Base-by-base conservation (phyloP, 2,888 invertebrate genomes). In the Magallana nippona region DNA sequence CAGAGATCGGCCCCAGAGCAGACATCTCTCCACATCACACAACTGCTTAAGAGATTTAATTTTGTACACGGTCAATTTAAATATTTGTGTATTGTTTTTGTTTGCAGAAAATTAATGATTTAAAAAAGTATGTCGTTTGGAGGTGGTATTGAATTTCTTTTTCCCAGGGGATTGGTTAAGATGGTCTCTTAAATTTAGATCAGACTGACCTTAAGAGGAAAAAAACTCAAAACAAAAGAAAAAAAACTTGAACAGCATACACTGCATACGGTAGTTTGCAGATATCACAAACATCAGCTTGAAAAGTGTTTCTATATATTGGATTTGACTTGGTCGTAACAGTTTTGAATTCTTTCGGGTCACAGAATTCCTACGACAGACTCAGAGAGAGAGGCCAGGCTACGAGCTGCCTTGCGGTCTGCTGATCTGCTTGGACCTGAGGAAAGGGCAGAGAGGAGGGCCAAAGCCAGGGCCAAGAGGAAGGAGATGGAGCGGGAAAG, bases 401-500 rank as follows among this genome's bases (percentile, higher is more conserved):
- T 89, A 60, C 83, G 86, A 79, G 85, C 86, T 77, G 87, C 92
- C 0, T 87, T 92, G 80, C 83, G 90, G 1, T 79, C 89, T 79
- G 90, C 91, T 17, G 93, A 93, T 80, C 92, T 92, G 81, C 89
- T 92, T 19, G 91, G 91, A 80, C 91, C 91, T 13, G 89, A 90
- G 81, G 86, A 88, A 78, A 80, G 88, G 57, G 90, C 90, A 10
- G 87, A 87, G 85, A 84, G 88, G 56, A 82, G 87, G 22, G 88
- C 88, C 22, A 86, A 88, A 62, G 87, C 88, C 77, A 86, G 88
- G 78, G 92, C 91, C 60, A 88, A 89, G 8, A 86, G 93, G n/a
- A 92, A 91, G 81, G 90, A 91, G 78, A 93, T 92, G 92, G 93
- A 93, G 86, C 87, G 90, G 82, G 93, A 94, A 85, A 85, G 94